phyloP scores from a whole-genome alignment of 1,140 invertebrate genomes.

The Aphelenchoides avenae region DNA sequence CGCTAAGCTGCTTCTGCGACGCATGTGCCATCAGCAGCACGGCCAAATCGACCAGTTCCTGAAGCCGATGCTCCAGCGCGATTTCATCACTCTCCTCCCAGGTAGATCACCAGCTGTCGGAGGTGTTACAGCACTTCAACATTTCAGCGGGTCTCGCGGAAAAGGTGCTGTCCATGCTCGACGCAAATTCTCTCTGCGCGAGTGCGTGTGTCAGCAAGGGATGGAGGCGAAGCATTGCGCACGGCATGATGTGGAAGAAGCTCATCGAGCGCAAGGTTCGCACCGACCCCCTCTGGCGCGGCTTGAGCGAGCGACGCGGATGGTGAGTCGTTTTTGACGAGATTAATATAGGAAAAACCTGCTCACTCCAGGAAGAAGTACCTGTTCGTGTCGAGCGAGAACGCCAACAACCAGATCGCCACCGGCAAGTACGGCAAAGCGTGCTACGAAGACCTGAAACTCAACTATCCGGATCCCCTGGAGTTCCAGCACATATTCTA shows the following conservation, averaged over 20 bases:
- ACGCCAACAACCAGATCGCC: conserved; percentile 29
- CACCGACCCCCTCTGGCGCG: conserved; percentile 90
- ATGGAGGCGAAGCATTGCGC: conserved; percentile 93
- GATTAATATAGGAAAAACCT: neutral
- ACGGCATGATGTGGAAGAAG: conserved; percentile 96
- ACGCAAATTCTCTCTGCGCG: conserved; percentile 85
- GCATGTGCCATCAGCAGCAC: conserved; percentile 98
- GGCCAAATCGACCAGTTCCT: conserved; percentile 94
- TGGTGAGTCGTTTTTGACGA: conserved; percentile 69
- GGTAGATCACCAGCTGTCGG: too few relatives aligned
- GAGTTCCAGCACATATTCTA: conserved; percentile 76
- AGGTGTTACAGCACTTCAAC: too few relatives aligned
- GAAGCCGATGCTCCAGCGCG: conserved; percentile 95
- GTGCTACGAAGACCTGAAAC: conserved; percentile 23
- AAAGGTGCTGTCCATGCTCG: conserved; percentile 90
- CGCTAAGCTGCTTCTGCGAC: conserved; percentile 78
- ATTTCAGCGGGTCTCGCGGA: conserved; percentile 90
- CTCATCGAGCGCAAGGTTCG: conserved; percentile 87
- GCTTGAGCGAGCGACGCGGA: conserved; percentile 84
- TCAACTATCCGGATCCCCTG: conserved; percentile 18
- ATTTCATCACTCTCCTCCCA: conserved; percentile 93
- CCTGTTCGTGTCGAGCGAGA: conserved; percentile 40
- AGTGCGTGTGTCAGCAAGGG: conserved; percentile 94
- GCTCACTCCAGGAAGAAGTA: conserved; percentile 26
- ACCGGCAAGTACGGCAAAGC: neutral